These are phyloP conservation scores for Stenodera caucasica DNA, from an alignment of 2,888 invertebrate genomes.

Conservation along the genomic window DNA sequence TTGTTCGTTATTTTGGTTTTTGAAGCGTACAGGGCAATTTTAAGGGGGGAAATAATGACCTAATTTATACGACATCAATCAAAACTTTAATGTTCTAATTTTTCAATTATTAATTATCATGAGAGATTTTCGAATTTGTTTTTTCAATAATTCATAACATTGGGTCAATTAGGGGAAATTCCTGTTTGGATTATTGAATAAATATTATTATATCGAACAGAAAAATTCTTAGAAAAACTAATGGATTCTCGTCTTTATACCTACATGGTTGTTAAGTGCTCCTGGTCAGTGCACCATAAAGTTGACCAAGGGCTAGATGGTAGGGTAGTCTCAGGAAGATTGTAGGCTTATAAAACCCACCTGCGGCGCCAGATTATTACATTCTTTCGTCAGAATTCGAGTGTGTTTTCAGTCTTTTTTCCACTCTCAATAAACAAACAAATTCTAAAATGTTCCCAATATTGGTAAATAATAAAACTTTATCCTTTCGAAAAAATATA, in stretches of 20 bases:
- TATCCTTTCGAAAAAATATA: not conserved
- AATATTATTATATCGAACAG: too few species aligned
- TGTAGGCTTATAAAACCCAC: constrained; percentile 39
- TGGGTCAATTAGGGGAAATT: too few species aligned
- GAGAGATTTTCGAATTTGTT: too few species aligned
- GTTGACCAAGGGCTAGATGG: constrained; percentile 22
- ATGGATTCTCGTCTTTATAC: not conserved
- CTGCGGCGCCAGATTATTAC: constrained; percentile 37
- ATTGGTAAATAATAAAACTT: constrained; percentile 18
- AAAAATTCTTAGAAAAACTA: constrained; percentile 3
- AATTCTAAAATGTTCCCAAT: constrained; percentile 16
- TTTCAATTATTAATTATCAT: too few species aligned
- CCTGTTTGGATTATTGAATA: too few species aligned
- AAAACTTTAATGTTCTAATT: too few species aligned
- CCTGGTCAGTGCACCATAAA: constrained; percentile 20
- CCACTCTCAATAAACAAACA: not conserved
- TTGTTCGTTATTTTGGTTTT: not conserved
- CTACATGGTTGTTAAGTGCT: constrained; percentile 19
- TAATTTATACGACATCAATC: too few species aligned
- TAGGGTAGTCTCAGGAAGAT: constrained; percentile 38
- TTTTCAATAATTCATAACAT: too few species aligned
- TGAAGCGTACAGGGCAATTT: not conserved
- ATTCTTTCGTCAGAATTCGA: constrained; percentile 33
- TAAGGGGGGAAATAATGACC: too few species aligned
- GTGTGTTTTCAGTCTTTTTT: constrained; percentile 23